Evolutionary conservation across 2,888 invertebrate genomes (phyloP), one percentile per base, ranked within the genome.

Genomic region (Prenolepis imparis): DNA sequence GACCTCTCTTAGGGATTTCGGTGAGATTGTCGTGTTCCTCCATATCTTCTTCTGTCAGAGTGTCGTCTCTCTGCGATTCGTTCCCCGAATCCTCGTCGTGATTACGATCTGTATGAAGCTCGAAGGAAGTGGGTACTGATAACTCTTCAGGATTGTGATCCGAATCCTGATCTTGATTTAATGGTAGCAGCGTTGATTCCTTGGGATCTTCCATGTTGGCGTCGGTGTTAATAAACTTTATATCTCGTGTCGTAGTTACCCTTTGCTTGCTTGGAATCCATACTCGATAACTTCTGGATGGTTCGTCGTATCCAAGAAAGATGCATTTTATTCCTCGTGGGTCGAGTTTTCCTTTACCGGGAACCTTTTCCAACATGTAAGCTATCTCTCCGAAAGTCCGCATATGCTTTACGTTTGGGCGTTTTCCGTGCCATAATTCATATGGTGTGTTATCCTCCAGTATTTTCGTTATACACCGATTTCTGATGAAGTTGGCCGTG

Each of bases 21-120:
- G n/a, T 1, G 21, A 39, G 1, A 0, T 0, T 18, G 1, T 32
- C 32, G 1, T 4, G 3, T n/a, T n/a, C n/a, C n/a, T n/a, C n/a
- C n/a, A n/a, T n/a, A n/a, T n/a, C n/a, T 8, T 24, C 21, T 24
- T 57, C 21, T 5, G 6, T 18, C 3, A 12, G 57, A 24, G 11
- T 4, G 11, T 12, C 57, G 11, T 57, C 1, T 57, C 11, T 4
- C 57, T 57, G 57, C 12, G 21, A 24, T 57, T 15, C 61, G 9
- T 61, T 6, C 28, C 28, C 61, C 1, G 11, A n/a, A 32, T 32
- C 32, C 28, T 32, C 61, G 18, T n/a, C 52, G 21, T 4, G 61
- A n/a, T 61, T 11, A 1, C 39, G 8, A 39, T 39, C 39, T 39
- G 6, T 9, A n/a, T 32, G 5, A 61, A 15, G 3, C 0, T 61